Base-by-base conservation (phyloP, 2,888 invertebrate species). In the Agrypnus murinus region DNA sequence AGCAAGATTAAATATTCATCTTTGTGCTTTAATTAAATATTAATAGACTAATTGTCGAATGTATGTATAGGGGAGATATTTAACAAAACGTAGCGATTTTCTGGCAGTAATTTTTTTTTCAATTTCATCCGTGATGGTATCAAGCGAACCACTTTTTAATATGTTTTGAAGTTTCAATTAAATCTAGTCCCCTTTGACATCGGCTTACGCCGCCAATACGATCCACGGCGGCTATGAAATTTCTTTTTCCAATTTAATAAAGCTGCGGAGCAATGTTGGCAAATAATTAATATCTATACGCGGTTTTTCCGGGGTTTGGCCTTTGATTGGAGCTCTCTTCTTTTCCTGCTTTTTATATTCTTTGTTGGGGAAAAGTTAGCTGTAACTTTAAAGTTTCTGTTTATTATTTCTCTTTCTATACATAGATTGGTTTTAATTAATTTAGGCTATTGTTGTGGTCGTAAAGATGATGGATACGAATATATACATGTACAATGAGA, bases 91-190 rank as follows among this genome's bases (percentile, higher is more conserved):
- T 25, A 38, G 36, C 62, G 62, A 40, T 71, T 66, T 66, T 66
- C 60, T 57, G 53, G 31, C 45, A 57, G 40, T 70, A 25, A 25
- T 25, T 25, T 62, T 64, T 67, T 71, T 62, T 7, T 15, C 65
- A 32, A 32, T 57, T 66, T 71, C 62, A 19, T 17, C 50, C 46
- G 36, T 19, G 62, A 62, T 55, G 58, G 50, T 65, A 71, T 63
- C 67, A 64, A 64, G 71, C 71, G 71, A 67, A 71, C 72, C 69
- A 69, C 75, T 72, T 80, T 80, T 80, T 80, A 81, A 82, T 82
- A 82, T 81, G 79, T 81, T 81, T 78, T 78, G 80, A 81, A 81
- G 80, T 82, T 82, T 81, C 82, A 82, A 82, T 82, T 82, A 82
- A 82, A 81, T 74, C 76, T 59, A 74, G 77, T 74, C 79, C 79